phyloP scores from a whole-genome alignment of 2,888 invertebrate genomes.

The Zele albiditarsus region DNA sequence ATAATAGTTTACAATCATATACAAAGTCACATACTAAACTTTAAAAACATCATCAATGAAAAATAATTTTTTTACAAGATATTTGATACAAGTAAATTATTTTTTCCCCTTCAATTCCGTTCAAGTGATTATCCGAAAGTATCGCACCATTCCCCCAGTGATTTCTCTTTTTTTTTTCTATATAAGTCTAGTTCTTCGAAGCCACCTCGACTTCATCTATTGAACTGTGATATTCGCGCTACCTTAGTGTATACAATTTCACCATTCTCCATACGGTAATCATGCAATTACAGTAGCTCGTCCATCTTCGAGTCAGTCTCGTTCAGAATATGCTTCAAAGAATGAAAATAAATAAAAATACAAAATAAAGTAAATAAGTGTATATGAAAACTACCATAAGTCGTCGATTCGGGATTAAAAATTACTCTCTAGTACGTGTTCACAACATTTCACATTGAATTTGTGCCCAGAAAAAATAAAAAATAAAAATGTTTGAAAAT shows the following conservation, averaged over 20 bases:
- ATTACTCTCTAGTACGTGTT: conserved; percentile 26
- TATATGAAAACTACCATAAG: not conserved
- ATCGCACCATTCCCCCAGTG: not conserved
- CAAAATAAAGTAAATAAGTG: not conserved
- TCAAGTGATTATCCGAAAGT: not conserved
- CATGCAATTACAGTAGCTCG: conserved; percentile 41
- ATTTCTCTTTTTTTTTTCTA: conserved; percentile 26
- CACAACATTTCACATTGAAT: not conserved
- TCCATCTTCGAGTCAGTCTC: conserved; percentile 46
- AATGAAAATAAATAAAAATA: not conserved
- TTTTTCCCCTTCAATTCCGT: conserved; percentile 19
- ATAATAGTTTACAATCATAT: not conserved
- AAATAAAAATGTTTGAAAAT: not conserved
- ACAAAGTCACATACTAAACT: not conserved
- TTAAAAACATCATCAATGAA: not conserved
- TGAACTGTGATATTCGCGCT: conserved; percentile 64
- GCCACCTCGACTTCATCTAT: conserved; percentile 54
- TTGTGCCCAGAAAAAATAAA: not conserved
- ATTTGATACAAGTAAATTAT: not conserved
- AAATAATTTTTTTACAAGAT: not conserved
- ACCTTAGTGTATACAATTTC: conserved; percentile 48
- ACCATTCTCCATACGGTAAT: conserved; percentile 45
- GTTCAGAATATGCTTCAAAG: conserved; percentile 42
- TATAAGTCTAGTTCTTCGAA: conserved; percentile 43
- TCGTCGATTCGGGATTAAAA: not conserved